These are phyloP conservation scores for Neolamprologus sp. DNA, from an alignment of 2,113 vertebrate genomes.

Conservation along the genomic window DNA sequence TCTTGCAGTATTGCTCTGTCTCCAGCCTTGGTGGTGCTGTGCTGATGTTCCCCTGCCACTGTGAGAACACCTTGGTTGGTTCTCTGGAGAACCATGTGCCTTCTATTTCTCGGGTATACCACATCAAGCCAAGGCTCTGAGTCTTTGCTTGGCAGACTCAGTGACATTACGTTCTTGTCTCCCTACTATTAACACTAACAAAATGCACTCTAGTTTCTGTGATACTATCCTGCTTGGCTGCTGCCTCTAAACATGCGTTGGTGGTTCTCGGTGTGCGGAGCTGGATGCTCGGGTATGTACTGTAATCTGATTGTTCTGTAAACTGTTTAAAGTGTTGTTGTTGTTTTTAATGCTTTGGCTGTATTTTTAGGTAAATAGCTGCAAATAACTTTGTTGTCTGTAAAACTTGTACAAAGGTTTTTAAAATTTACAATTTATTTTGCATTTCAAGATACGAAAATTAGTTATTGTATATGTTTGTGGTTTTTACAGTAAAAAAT, in stretches of 20 bases:
- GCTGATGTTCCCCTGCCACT: neutral
- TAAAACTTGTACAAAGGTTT: neutral
- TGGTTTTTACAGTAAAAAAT: neutral
- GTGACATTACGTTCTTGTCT: neutral
- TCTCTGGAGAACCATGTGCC: neutral
- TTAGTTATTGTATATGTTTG: neutral
- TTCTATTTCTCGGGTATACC: neutral
- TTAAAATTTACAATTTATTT: neutral
- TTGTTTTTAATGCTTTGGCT: neutral
- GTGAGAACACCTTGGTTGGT: neutral
- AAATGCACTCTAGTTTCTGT: neutral
- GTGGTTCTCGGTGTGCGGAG: neutral
- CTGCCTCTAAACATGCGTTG: neutral
- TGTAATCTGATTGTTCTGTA: neutral
- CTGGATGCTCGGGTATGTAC: neutral
- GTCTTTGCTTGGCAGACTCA: neutral
- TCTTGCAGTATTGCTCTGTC: neutral
- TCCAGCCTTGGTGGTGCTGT: neutral
- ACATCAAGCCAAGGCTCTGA: neutral
- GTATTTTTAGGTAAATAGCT: neutral
- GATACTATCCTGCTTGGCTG: neutral
- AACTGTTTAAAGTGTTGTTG: neutral
- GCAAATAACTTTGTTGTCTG: neutral
- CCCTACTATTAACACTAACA: neutral
- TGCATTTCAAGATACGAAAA: neutral